Percentiles rank a stretch among this genome's conserved stretches.
These are phyloP conservation scores for Orgyia antiqua DNA, from an alignment of 2,888 invertebrate genomes.

Conservation along the genomic window DNA sequence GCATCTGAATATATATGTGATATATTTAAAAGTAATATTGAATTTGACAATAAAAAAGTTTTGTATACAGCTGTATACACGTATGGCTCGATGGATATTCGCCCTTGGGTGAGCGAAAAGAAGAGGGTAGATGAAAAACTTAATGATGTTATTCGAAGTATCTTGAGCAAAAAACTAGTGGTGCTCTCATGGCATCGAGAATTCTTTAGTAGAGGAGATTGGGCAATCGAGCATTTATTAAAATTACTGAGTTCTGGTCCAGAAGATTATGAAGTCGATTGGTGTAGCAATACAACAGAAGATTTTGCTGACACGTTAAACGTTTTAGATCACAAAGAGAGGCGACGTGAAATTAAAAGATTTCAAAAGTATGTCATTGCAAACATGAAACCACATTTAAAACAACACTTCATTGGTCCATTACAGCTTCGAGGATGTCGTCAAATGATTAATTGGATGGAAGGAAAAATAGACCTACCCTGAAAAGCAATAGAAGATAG, in stretches of 20 bases:
- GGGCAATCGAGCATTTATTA: neutral
- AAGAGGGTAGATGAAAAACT: constrained; percentile 1
- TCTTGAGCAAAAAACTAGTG: neutral
- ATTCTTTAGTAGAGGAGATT: neutral
- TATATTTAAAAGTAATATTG: constrained; percentile 1
- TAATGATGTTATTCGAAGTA: neutral
- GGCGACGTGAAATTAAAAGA: neutral
- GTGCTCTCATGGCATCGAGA: neutral
- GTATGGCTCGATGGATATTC: constrained; percentile 1
- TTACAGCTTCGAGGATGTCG: neutral
- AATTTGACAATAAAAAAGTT: constrained; percentile 1
- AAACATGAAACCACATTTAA: constrained; percentile 4
- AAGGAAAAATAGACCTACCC: neutral
- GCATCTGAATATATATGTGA: constrained; percentile 2
- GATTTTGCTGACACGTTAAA: neutral
- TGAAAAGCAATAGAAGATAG: neutral
- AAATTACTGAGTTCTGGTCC: constrained; percentile 2
- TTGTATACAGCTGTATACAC: constrained; percentile 1
- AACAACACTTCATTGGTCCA: neutral
- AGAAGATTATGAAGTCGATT: constrained; percentile 1
- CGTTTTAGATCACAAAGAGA: neutral
- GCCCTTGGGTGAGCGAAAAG: constrained; percentile 2
- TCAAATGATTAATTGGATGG: neutral
- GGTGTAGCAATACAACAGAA: neutral
- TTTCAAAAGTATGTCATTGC: constrained; percentile 1